Base-by-base conservation (phyloP, 2,113 vertebrate genomes). In the Salvelinus fontinalis region DNA sequence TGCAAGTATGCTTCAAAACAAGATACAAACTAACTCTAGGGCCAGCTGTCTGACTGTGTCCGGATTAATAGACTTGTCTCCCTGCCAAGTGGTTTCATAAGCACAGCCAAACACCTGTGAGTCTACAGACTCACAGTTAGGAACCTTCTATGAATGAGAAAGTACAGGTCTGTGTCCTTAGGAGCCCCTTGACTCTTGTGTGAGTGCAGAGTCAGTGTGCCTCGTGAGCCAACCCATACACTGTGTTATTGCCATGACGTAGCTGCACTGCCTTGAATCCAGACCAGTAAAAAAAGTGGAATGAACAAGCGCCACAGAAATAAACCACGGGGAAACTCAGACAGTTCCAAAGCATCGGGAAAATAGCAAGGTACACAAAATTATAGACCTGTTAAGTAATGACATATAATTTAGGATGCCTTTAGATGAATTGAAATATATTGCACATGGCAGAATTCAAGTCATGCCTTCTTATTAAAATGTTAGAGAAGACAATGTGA, bases 321-420 rank as follows among this genome's bases (percentile, higher is more conserved):
- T 26, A 74, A 31, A 49, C 22, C 71, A 29, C 54, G n/a, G 73
- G 74, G 68, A 78, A 87, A 85, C 71, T 69, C 73, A 82, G 79
- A 79, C 81, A 73, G 75, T 83, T 88, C 83, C 85, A 83, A 75
- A 75, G 73, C 27, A 79, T 70, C 81, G 73, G 75, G 70, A 39
- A 51, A 22, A 67, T 39, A 66, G 72, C 78, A 80, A 85, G 74
- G 84, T 71, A 85, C 85, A 44, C 39, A 73, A 86, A 89, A 90
- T 88, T 90, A 89, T 84, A 89, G 86, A 80, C 57, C 66, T 51
- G 75, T 86, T 89, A 79, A 85, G 80, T 81, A 85, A 83, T 83
- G 73, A 75, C 73, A 77, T 89, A 78, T 80, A 83, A 84, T 90
- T 88, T 82, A 74, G 27, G 64, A 27, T 81, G 79, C 29, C 80